A percentile compares a stretch with the other conserved stretches of the same genome.
Evolutionary conservation across 2,113 vertebrate species (phyloP).

Genomic region (Microcebus griseorufus): DNA sequence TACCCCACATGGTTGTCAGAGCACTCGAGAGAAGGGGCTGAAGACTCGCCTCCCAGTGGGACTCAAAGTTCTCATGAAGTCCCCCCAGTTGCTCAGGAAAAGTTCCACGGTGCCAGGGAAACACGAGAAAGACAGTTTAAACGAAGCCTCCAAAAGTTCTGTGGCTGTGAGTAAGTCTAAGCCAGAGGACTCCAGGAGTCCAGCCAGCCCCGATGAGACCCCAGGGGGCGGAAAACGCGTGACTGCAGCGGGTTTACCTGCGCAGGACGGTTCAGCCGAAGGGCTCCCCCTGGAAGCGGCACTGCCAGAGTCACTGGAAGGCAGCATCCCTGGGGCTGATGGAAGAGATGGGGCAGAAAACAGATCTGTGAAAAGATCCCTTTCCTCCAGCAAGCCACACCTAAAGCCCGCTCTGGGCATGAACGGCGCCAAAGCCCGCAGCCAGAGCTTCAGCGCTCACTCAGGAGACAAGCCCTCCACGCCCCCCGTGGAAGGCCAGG

Average conservation of each 20-base stretch:
- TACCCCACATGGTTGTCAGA: slow-evolving; percentile 70
- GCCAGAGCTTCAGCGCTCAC: slow-evolving; percentile 94
- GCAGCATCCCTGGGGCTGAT: slow-evolving; percentile 65
- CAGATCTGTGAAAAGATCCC: slow-evolving; percentile 88
- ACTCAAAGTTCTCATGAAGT: slow-evolving; percentile 91
- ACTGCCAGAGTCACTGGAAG: slow-evolving; percentile 72
- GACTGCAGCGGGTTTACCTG: slow-evolving; percentile 63
- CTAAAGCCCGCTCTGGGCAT: slow-evolving; percentile 94
- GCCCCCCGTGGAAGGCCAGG: slow-evolving; percentile 81
- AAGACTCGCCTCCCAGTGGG: slow-evolving; percentile 91
- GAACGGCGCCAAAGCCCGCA: slow-evolving; percentile 95
- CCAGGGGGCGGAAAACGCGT: slow-evolving; percentile 46
- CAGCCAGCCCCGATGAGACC: slow-evolving; percentile 54
- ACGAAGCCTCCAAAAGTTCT: slow-evolving; percentile 89
- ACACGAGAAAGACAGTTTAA: slow-evolving; percentile 94
- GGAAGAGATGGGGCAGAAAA: slow-evolving; percentile 84
- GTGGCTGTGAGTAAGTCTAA: slow-evolving; percentile 78
- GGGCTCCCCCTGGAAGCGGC: slow-evolving; percentile 71
- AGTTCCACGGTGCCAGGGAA: slow-evolving; percentile 90
- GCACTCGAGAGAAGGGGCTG: slow-evolving; percentile 84
- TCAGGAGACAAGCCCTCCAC: slow-evolving; percentile 88
- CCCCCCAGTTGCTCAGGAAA: slow-evolving; percentile 89
- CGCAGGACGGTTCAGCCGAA: slow-evolving; percentile 71
- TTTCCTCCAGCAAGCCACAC: slow-evolving; percentile 91
- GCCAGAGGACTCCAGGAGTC: slow-evolving; percentile 61